Evolutionary conservation across 2,888 invertebrate genomes (phyloP).

Genomic region (Cybosia mesomella): DNA sequence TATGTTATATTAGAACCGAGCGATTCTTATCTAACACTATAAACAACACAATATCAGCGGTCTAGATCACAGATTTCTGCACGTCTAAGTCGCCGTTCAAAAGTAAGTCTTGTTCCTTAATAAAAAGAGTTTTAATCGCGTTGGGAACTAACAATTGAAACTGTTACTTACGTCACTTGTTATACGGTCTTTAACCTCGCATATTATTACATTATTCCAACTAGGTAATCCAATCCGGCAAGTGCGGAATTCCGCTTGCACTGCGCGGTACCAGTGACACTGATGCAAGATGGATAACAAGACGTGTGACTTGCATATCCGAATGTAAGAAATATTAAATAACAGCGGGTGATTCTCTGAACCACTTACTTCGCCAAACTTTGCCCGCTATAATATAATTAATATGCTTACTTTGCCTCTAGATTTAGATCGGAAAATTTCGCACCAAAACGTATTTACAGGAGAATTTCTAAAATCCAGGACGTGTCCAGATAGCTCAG

Average conservation of each 20-base stretch:
- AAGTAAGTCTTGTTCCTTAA: not conserved
- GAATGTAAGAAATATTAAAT: not conserved
- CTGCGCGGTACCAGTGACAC: not conserved
- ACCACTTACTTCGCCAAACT: not conserved
- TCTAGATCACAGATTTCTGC: not conserved
- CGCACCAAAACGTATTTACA: too few species aligned
- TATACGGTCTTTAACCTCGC: not conserved
- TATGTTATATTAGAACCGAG: too few species aligned
- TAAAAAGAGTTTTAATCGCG: not conserved
- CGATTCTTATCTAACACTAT: not conserved
- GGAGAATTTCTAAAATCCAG: too few species aligned
- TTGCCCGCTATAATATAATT: too few species aligned
- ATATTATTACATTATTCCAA: not conserved
- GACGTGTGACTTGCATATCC: not conserved
- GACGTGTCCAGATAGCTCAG: too few species aligned
- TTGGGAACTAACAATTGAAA: not conserved
- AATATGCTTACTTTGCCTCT: too few species aligned
- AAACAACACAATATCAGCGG: not conserved
- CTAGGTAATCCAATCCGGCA: not conserved
- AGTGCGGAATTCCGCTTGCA: not conserved
- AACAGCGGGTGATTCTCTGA: not conserved
- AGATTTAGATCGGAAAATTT: too few species aligned
- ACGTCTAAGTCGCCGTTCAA: not conserved
- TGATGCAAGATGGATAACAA: not conserved
- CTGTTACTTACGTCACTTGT: slow-evolving; percentile 4